Evolutionary conservation across 2,797 vertebrate species (phyloP), one percentile per base, ranked within the genome.

Genomic region (Gambusia yucatana): DNA sequence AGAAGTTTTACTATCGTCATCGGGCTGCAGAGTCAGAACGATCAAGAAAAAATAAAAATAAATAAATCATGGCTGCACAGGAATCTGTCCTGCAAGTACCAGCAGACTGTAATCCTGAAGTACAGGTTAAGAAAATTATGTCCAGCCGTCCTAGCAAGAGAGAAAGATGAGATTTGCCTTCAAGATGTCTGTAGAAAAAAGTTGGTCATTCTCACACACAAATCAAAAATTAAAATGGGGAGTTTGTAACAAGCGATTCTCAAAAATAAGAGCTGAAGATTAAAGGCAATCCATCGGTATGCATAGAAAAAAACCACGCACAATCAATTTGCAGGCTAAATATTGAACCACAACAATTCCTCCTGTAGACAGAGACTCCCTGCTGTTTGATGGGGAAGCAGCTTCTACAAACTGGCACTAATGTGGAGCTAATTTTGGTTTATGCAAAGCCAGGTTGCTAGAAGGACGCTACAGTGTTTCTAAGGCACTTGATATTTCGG

Each of bases 351-450:
- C 77, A 84, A 83, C 77, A 82, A 84, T 88, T 85, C 79, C 65
- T 72, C 71, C 63, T 33, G 73, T 72, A 77, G 65, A 50, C 65
- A 67, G 63, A 83, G 71, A 74, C 73, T 88, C 82, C 76, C 75
- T 39, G 76, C 75, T 81, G 80, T 72, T 91, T 70, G 72, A 85
- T 44, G 75, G 77, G 86, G 89, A 91, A 88, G 84, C 79, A 88
- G 77, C 88, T 94, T 78, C 76, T 80, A 80, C 87, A 88, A 88
- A 85, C 83, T 90, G 85, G 84, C 88, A 86, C 76, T 91, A 87
- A 91, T 91, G 81, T 86, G 77, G 75, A 59, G 55, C 86, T 91
- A 72, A 90, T 89, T 90, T 89, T 78, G 77, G 84, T 93, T 92
- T 92, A 91, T 89, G 82, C 83, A 89, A 85, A 88, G 82, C 72